Conservation (phyloP, 2,888 invertebrate genomes). For the Bimastos eiseni region DNA sequence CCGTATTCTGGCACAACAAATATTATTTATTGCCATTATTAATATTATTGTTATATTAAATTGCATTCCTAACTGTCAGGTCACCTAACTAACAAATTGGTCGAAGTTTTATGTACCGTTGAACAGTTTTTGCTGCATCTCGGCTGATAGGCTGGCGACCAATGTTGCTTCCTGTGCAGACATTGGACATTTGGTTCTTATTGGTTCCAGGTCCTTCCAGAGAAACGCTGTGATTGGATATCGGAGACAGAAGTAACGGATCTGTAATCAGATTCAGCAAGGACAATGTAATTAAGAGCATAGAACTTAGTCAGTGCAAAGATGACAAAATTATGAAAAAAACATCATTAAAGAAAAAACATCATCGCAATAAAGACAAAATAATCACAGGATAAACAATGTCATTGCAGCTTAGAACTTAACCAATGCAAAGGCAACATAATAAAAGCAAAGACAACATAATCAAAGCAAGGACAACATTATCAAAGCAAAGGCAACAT, state of each 20-base stretch:
- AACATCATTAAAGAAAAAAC: neutral
- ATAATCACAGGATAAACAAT: neutral
- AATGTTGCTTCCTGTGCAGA: neutral
- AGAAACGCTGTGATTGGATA: neutral
- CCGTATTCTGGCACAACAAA: neutral
- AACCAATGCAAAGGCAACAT: too few relatives aligned
- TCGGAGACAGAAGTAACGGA: slow-evolving; percentile 19
- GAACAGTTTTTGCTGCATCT: neutral
- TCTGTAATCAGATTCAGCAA: neutral
- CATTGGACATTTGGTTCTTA: neutral
- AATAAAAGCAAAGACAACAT: neutral
- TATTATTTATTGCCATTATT: neutral
- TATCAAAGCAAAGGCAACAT: too few relatives aligned
- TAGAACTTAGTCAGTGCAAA: neutral
- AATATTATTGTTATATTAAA: too few relatives aligned
- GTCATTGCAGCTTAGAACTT: too few relatives aligned
- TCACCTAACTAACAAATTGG: neutral
- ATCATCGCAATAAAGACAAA: too few relatives aligned
- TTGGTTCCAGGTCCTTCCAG: neutral
- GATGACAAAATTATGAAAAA: too few relatives aligned
- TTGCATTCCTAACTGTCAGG: too few relatives aligned
- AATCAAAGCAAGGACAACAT: neutral
- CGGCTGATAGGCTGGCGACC: neutral
- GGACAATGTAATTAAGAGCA: neutral
- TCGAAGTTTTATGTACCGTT: neutral